Base-by-base conservation (phyloP, 2,113 vertebrate species). In the Stercorarius parasiticus region DNA sequence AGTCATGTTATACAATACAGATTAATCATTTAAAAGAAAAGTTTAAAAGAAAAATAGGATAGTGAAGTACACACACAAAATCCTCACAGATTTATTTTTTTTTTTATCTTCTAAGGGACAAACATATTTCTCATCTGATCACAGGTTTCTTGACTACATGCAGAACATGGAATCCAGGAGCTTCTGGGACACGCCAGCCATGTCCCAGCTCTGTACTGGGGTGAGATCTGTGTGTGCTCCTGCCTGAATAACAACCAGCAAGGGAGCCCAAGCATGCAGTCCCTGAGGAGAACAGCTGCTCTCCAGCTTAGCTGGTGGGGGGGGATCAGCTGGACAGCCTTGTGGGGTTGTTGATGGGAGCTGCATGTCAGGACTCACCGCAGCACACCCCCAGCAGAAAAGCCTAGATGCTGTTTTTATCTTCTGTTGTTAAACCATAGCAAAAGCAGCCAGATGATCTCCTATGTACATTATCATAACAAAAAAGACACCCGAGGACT, bases 11-110 rank as follows among this genome's bases (percentile, higher is more conserved):
- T 72, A 36, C 23, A 62, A 87, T 47, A 58, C 16, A 92, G 93
- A 91, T 89, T n/a, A 70, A 94, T 79, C 5, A 84, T 70, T 90
- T 77, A 45, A 95, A 91, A 71, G 1, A n/a, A 81, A 96, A 91
- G 4, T 89, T 86, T 80, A 45, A 82, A 88, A 71, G 29, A 67
- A 93, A 81, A 80, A 56, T 30, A 52, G 2, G 21, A 40, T 56
- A 66, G 36, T 79, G 38, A 93, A 95, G 67, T 34, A 42, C 0
- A 20, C 29, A 29, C 10, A 42, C 4, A 65, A 93, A 91, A 77
- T 22, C 3, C 16, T 65, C 27, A 49, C 12, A 2, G 6, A 15
- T 40, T 62, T 17, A 38, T 26, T 64, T 38, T 18, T 62, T 38
- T 66, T 72, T 15, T 59, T 72, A 5, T 49, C 22, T 84, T 70